Evolutionary conservation across 2,888 invertebrate genomes (phyloP).

Genomic region (Tenthredo scrophulariae): DNA sequence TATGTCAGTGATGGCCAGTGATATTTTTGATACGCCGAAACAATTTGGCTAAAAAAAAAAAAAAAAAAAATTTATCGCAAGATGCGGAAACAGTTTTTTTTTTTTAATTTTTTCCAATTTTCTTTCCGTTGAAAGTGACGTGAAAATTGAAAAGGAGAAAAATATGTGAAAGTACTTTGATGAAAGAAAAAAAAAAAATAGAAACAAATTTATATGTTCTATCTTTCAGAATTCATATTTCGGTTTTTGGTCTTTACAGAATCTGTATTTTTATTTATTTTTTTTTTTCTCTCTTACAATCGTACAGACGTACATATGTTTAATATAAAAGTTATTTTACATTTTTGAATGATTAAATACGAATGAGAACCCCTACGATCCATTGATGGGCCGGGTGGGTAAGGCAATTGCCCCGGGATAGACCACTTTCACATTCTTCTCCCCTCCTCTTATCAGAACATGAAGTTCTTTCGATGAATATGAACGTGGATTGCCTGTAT

Average conservation of each 20-base stretch:
- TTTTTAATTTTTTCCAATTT: neutral
- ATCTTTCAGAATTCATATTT: neutral
- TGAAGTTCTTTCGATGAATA: constrained; percentile 47
- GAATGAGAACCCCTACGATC: constrained; percentile 37
- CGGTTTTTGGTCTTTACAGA: neutral
- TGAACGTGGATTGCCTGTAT: neutral
- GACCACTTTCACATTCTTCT: constrained; percentile 73
- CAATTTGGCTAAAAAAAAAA: neutral
- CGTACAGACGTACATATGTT: neutral
- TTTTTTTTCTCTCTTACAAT: neutral
- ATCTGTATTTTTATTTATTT: neutral
- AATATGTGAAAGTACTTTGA: neutral
- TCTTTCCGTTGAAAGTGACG: too few species aligned
- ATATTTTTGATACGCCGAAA: constrained; percentile 12
- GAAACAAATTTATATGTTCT: neutral
- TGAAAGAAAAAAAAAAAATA: neutral
- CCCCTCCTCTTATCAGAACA: constrained; percentile 49
- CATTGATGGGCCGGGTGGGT: constrained; percentile 53
- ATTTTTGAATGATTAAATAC: neutral
- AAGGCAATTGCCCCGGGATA: constrained; percentile 63
- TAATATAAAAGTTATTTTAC: neutral
- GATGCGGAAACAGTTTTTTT: neutral
- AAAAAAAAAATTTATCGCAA: neutral
- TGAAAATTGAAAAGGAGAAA: neutral
- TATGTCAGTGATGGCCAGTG: constrained; percentile 27